phyloP scores from a whole-genome alignment of 2,888 invertebrate genomes.

The Phortica okadai region DNA sequence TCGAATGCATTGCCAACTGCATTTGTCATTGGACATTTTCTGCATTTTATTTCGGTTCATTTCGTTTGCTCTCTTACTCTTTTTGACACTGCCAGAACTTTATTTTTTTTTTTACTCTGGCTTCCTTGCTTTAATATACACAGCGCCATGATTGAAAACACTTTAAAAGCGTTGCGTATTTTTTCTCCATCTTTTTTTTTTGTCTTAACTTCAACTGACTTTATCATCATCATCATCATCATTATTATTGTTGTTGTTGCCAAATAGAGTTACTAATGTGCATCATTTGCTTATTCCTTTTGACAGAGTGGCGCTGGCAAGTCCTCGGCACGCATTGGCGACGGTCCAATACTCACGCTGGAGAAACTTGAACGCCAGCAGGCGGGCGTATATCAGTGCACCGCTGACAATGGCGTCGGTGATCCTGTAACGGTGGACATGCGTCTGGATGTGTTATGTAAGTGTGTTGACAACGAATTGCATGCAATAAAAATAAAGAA shows the following conservation, averaged over 20 bases:
- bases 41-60: slow-evolving; percentile 24
- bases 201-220: slow-evolving; percentile 33
- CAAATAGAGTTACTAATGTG: background rate
- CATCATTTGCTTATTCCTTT: slow-evolving; percentile 39
- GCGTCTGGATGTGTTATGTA: slow-evolving; percentile 82
- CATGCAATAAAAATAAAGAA: background rate
- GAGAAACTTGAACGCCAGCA: slow-evolving; percentile 81
- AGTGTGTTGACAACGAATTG: slow-evolving; percentile 71
- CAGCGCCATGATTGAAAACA: background rate
- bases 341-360: slow-evolving; percentile 81
- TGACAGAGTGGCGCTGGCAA: slow-evolving; percentile 75
- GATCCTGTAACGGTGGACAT: slow-evolving; percentile 82
- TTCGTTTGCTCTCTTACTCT: background rate
- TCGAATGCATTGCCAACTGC: slow-evolving; percentile 42
- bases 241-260: background rate
- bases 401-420: slow-evolving; percentile 83
- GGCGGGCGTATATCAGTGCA: slow-evolving; percentile 82
- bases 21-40: slow-evolving; percentile 57
- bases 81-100: background rate
- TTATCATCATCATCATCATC: slow-evolving; percentile 18
- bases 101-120: background rate
- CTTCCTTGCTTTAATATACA: background rate
- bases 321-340: slow-evolving; percentile 77
- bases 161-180: slow-evolving; percentile 18
- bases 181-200: slow-evolving; percentile 11